Base-by-base conservation (phyloP, 2,113 vertebrate genomes). In the Serilophus lunatus region DNA sequence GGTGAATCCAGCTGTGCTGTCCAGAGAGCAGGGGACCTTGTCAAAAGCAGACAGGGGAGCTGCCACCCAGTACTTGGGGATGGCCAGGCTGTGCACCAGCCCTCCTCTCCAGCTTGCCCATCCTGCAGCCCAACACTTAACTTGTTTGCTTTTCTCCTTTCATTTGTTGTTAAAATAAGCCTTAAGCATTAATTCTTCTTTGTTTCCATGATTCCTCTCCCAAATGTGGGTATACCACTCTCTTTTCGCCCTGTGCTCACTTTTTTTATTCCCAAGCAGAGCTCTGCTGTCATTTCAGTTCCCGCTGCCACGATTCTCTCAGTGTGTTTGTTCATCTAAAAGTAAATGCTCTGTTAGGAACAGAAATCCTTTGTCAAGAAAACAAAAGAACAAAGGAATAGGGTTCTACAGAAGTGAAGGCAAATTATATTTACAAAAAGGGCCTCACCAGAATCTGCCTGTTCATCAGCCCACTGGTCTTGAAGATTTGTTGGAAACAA, bases 221-320 rank as follows among this genome's bases (percentile, higher is more conserved):
- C n/a, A 40, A 72, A 78, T 51, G 35, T 36, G 40, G 24, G 24
- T 78, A 49, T 81, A 24, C 63, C 86, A 71, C 77, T 29, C 84
- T 54, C 29, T 71, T 92, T 65, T 35, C 22, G 31, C 36, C 0
- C 12, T 42, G 25, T 23, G 12, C 24, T 91, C 31, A 70, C 33
- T 91, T 13, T 89, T 90, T 76, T 59, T 80, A 72, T 38, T 40
- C 42, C 29, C 40, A 50, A 78, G 69, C 51, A 45, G 50, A 44
- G 28, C 16, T 57, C 53, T 76, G 33, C 61, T 68, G 68, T 50
- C 40, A 45, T 71, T 93, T 78, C 3, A 9, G 38, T 75, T 23
- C 23, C 11, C 38, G 7, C 12, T 1, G 0, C 50, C 31, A 7
- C 3, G 1, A 38, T 38, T 74, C 45, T 74, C 0, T 2, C 59